Base-by-base conservation (phyloP, 2,888 invertebrate species). In the Mimachlamys varia region DNA sequence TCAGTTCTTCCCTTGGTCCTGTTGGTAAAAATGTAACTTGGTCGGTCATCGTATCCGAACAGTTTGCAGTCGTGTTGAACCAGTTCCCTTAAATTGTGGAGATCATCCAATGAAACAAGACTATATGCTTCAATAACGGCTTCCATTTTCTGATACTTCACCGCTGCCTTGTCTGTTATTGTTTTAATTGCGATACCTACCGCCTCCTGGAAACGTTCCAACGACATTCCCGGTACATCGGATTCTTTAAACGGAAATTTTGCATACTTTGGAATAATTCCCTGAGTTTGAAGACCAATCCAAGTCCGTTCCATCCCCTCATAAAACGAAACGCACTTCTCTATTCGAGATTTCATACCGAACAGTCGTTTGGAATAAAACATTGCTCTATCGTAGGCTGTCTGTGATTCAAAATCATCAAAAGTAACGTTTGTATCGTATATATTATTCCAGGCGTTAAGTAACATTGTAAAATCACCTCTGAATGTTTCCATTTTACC, bases 201-300 rank as follows among this genome's bases (percentile, higher is more conserved):
- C n/a, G 89, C 91, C 22, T 91, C 37, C 17, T 91, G 90, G 88
- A 94, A 93, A 13, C 37, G 37, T 15, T 50, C 87, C 15, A 89
- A 38, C 13, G 92, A 90, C 12, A 92, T 38, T 1, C 33, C 76
- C 22, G 88, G 55, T 0, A 62, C 88, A n/a, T 89, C 88, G 10
- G 88, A 88, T 5, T 89, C 62, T 17, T 88, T 90, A 91, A 92
- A 90, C 2, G 95, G 94, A n/a, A 94, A 58, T 15, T 89, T 50
- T 0, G 89, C 33, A 87, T 91, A 37, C 89, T 93, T 93, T 7
- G 93, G 91, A n/a, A 95, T 89, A 22, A 93, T 87, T 19, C 95
- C 95, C 44, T 93, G 91, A 22, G 94, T 94, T 89, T 95, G 94
- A 62, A 94, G 88, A 62, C 93, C 93, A 49, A 92, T 89, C 95